phyloP scores from a whole-genome alignment of 2,797 vertebrate species.

The Phaenicophaeus curvirostris region DNA sequence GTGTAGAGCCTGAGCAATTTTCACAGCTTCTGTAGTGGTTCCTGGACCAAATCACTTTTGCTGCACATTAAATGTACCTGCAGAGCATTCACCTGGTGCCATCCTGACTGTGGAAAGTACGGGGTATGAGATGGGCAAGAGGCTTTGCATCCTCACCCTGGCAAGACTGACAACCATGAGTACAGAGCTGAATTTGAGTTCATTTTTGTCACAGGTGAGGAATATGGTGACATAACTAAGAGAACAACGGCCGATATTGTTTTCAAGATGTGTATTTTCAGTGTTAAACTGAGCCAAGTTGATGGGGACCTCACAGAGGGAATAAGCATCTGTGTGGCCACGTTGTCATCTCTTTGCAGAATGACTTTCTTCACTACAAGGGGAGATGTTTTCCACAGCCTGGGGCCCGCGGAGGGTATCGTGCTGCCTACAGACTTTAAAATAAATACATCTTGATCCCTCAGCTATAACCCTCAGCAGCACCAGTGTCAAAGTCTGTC shows the following conservation, averaged over 20 bases:
- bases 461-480: slow-evolving; percentile 9
- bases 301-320: background rate
- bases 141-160: background rate
- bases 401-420: background rate
- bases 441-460: slow-evolving; percentile 38
- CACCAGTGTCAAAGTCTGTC: background rate
- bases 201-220: background rate
- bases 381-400: slow-evolving; percentile 5
- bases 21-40: background rate
- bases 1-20: background rate
- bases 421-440: background rate
- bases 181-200: background rate
- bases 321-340: background rate
- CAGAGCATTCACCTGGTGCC: accelerated
- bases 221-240: background rate
- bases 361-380: background rate
- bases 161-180: accelerated
- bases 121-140: accelerated
- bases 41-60: background rate
- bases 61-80: too few species aligned
- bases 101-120: accelerated
- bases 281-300: background rate
- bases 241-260: too few species aligned
- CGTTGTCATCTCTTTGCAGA: background rate
- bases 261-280: background rate